These are phyloP conservation scores for Theristicus caerulescens DNA, from an alignment of 2,113 vertebrate species.

Conservation along the genomic window DNA sequence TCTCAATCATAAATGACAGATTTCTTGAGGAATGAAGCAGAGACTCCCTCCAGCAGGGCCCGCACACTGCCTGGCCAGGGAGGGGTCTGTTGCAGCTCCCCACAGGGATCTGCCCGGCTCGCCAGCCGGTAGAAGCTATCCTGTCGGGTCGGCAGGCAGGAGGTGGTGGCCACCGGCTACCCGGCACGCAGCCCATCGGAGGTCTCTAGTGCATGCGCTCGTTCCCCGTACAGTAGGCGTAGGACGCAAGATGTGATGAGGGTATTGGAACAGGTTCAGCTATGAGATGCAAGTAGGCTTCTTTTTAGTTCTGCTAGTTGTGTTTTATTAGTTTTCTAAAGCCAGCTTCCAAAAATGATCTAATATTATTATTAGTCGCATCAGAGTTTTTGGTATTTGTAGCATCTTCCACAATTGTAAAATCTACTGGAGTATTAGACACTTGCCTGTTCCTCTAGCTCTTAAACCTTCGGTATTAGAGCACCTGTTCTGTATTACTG, in stretches of 20 bases:
- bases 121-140: neutral
- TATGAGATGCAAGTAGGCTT: neutral
- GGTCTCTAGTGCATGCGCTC: fast-evolving
- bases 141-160: neutral
- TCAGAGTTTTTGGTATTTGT: neutral
- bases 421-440: neutral
- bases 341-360: neutral
- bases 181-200: fast-evolving
- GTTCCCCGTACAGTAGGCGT: fast-evolving
- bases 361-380: neutral
- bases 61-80: fast-evolving
- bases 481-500: neutral
- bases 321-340: neutral
- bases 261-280: neutral
- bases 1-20: neutral
- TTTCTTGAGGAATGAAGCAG: neutral
- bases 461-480: neutral
- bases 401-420: neutral
- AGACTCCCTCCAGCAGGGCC: neutral
- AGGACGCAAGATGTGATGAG: neutral
- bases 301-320: neutral
- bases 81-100: neutral
- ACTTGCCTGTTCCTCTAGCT: neutral
- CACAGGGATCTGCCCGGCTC: neutral
- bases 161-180: neutral